These are phyloP conservation scores for Leptopterna dolabrata DNA, from an alignment of 2,888 invertebrate genomes.

Conservation along the genomic window DNA sequence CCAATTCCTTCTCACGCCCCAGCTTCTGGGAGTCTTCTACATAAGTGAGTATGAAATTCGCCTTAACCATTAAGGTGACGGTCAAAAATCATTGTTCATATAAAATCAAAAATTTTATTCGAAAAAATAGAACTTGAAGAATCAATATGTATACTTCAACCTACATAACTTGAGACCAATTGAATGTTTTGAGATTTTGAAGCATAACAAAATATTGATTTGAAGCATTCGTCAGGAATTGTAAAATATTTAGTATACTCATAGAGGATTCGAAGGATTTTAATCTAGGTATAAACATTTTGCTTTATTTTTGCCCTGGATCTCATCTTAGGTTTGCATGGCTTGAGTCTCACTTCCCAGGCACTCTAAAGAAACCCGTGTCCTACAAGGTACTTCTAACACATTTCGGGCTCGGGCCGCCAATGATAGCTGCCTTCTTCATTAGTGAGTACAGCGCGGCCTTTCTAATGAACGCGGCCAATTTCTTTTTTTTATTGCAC, in stretches of 20 bases:
- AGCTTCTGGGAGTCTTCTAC: slow-evolving; percentile 77
- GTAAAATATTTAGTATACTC: no score
- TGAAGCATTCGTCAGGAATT: no score
- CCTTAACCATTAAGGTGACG: no score
- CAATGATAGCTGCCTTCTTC: slow-evolving; percentile 77
- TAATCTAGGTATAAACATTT: neutral
- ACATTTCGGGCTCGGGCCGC: slow-evolving; percentile 81
- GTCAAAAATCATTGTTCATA: no score
- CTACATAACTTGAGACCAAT: no score
- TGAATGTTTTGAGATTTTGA: no score
- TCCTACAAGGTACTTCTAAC: slow-evolving; percentile 78
- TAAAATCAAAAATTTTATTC: no score
- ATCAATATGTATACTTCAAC: no score
- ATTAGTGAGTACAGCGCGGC: slow-evolving; percentile 71
- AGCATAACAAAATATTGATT: no score
- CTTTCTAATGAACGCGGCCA: neutral
- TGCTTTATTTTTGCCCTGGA: neutral
- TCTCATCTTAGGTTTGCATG: slow-evolving; percentile 77
- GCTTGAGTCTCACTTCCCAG: slow-evolving; percentile 77
- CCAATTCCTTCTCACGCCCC: slow-evolving; percentile 82
- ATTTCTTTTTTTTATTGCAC: neutral
- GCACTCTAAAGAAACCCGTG: slow-evolving; percentile 74
- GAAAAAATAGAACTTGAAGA: no score
- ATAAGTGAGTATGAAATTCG: slow-evolving; percentile 71
- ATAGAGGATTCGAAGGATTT: neutral